A percentile compares a stretch with the other conserved stretches of the same genome.
These are phyloP conservation scores for Parauchenoglanis ngamensis DNA, from an alignment of 2,797 vertebrate species.

Conservation along the genomic window DNA sequence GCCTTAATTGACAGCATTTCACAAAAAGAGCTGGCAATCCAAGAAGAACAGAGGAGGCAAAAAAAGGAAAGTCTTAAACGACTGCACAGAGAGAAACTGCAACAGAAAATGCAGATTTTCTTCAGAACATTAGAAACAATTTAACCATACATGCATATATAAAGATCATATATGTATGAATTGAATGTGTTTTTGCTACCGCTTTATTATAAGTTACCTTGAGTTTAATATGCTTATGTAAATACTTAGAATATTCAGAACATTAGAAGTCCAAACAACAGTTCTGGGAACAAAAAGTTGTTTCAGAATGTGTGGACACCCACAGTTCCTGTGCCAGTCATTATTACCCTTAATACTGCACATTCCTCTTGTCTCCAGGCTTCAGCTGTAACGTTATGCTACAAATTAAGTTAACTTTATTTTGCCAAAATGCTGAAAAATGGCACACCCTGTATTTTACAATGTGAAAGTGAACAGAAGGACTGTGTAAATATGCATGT, in stretches of 20 bases:
- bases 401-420: not conserved
- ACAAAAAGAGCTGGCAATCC: slow-evolving; percentile 67
- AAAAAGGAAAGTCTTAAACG: slow-evolving; percentile 62
- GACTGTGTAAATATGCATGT: not conserved
- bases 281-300: not conserved
- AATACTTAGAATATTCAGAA: not conserved
- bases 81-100: slow-evolving; percentile 67
- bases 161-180: not conserved
- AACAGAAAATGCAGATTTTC: slow-evolving; percentile 70
- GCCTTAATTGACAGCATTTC: slow-evolving; percentile 78
- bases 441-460: not conserved
- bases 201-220: not conserved
- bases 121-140: slow-evolving; percentile 63
- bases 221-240: not conserved
- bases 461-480: not conserved
- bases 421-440: not conserved
- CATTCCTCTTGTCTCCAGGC: not conserved
- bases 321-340: not conserved
- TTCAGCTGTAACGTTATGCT: not conserved
- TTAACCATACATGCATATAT: not conserved
- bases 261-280: not conserved
- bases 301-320: not conserved
- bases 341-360: not conserved
- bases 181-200: not conserved
- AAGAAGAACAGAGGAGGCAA: slow-evolving; percentile 58